Conservation (phyloP, 2,888 invertebrate species). For the Chymomyza fuscimana region DNA sequence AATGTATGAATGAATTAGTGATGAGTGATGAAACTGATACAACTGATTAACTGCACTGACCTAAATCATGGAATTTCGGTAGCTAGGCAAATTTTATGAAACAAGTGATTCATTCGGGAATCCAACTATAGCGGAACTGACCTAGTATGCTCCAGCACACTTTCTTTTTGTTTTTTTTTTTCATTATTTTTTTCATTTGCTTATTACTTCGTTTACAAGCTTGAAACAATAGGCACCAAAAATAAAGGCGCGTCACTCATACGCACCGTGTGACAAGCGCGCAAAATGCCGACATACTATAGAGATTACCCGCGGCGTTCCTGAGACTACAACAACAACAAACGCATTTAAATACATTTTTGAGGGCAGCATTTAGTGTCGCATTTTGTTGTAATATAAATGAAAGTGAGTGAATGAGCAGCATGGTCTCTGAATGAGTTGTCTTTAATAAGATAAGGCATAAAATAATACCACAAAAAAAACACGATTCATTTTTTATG, state of each 20-base stretch:
- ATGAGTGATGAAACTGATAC: background rate
- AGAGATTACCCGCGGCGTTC: slow-evolving; percentile 38
- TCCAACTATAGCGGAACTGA: background rate
- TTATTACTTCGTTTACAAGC: slow-evolving; percentile 17
- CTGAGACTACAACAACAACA: slow-evolving; percentile 29
- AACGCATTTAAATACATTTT: slow-evolving; percentile 31
- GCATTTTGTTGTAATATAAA: slow-evolving; percentile 73
- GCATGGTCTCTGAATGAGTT: slow-evolving; percentile 47
- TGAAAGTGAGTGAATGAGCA: slow-evolving; percentile 66
- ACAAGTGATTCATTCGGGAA: slow-evolving; percentile 58
- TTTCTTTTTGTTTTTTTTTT: slow-evolving; percentile 55
- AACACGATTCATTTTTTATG: background rate
- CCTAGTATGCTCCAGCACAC: slow-evolving; percentile 58
- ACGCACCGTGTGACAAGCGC: slow-evolving; percentile 71
- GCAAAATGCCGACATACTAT: slow-evolving; percentile 46
- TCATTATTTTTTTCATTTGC: background rate
- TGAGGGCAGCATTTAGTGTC: slow-evolving; percentile 65
- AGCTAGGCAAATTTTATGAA: slow-evolving; percentile 54
- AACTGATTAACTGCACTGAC: background rate
- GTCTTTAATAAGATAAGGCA: slow-evolving; percentile 62
- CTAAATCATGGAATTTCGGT: background rate
- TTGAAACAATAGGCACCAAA: slow-evolving; percentile 69
- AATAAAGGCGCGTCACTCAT: slow-evolving; percentile 75
- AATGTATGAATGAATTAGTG: slow-evolving; percentile 36
- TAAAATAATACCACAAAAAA: slow-evolving; percentile 36